These are phyloP conservation scores for Microcebus jonahi DNA, from an alignment of 2,113 vertebrate species.

Conservation along the genomic window DNA sequence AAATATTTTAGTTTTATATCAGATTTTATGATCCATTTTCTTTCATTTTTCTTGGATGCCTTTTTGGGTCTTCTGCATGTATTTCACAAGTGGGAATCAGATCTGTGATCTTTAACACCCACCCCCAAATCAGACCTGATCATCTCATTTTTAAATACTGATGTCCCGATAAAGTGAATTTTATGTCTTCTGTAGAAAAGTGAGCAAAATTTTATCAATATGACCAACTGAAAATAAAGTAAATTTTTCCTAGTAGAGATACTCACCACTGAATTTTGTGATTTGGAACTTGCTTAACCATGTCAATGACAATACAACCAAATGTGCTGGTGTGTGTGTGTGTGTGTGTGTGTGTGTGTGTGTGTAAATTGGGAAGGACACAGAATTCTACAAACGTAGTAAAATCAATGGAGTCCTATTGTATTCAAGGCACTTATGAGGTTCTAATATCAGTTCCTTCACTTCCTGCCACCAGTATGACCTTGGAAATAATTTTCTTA, in stretches of 20 bases:
- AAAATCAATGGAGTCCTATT: neutral
- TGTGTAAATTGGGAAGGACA: neutral
- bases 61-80: neutral
- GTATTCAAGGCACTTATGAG: neutral
- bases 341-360: neutral
- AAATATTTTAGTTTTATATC: neutral
- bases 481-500: neutral
- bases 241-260: neutral
- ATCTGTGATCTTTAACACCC: neutral
- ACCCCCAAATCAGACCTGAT: neutral
- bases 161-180: neutral
- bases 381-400: neutral
- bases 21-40: neutral
- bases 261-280: neutral
- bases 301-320: neutral
- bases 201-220: neutral
- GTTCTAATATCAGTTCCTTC: neutral
- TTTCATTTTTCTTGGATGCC: neutral
- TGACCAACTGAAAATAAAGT: neutral
- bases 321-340: neutral
- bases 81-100: neutral
- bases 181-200: neutral
- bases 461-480: neutral
- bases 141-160: neutral
- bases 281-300: neutral